Percentiles rank a stretch among this genome's conserved stretches.
phyloP scores from a whole-genome alignment of 2,888 invertebrate species.

The Epistrophe eligans region DNA sequence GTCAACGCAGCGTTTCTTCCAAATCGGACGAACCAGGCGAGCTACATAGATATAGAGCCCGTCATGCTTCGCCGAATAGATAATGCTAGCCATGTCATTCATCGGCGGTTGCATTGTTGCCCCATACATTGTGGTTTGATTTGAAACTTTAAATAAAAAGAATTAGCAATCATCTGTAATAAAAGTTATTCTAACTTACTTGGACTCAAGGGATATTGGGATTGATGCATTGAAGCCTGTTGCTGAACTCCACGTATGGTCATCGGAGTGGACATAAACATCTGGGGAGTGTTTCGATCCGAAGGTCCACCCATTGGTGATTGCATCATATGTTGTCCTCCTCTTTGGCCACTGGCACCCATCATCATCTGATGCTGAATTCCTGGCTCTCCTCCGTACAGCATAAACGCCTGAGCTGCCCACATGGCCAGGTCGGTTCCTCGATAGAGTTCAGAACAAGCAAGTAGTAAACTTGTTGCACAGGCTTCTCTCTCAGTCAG shows the following conservation, averaged over 20 bases:
- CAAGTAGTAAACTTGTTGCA: slow-evolving; percentile 93
- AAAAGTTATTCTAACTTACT: slow-evolving; percentile 79
- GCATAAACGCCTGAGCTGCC: slow-evolving; percentile 96
- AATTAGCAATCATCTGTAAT: background rate
- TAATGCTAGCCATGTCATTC: slow-evolving; percentile 79
- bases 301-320: slow-evolving; percentile 38
- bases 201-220: slow-evolving; percentile 83
- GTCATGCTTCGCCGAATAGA: slow-evolving; percentile 94
- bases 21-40: slow-evolving; percentile 94
- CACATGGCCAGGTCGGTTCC: slow-evolving; percentile 91
- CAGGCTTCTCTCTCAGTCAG: slow-evolving; percentile 95
- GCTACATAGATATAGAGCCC: slow-evolving; percentile 96
- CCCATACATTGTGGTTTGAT: slow-evolving; percentile 39
- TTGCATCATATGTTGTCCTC: slow-evolving; percentile 70
- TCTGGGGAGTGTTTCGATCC: slow-evolving; percentile 79
- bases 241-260: slow-evolving; percentile 77
- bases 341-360: slow-evolving; percentile 63
- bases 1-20: slow-evolving; percentile 92
- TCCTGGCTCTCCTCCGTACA: slow-evolving; percentile 93
- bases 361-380: slow-evolving; percentile 80
- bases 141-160: slow-evolving; percentile 20
- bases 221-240: slow-evolving; percentile 83
- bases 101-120: slow-evolving; percentile 71
- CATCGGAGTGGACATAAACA: slow-evolving; percentile 83
- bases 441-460: slow-evolving; percentile 87